Evolutionary conservation across 2,888 invertebrate genomes (phyloP).

Genomic region (Sphaerophoria taeniata): DNA sequence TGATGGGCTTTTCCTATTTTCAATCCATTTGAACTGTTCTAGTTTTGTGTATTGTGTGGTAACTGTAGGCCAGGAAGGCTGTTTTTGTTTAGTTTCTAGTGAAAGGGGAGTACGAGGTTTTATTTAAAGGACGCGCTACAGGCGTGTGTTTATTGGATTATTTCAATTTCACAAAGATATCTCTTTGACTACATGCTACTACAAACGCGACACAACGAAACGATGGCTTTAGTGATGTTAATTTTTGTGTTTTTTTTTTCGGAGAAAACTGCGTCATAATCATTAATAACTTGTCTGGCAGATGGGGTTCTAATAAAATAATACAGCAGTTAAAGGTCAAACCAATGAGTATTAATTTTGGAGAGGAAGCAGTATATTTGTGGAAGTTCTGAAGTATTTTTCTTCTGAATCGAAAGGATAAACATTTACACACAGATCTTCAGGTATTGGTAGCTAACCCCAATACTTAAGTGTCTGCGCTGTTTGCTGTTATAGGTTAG

Average conservation of each 20-base stretch:
- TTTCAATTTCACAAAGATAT: slow-evolving; percentile 3
- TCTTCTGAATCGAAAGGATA: slow-evolving; percentile 27
- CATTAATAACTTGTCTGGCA: slow-evolving; percentile 56
- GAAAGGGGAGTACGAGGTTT: too few relatives aligned
- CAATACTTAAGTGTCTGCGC: slow-evolving; percentile 16
- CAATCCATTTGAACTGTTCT: slow-evolving; percentile 16
- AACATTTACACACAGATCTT: slow-evolving; percentile 20
- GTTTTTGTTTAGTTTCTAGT: neutral
- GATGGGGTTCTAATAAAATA: slow-evolving; percentile 18
- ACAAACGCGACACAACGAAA: too few relatives aligned
- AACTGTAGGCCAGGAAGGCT: too few relatives aligned
- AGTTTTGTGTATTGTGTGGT: neutral
- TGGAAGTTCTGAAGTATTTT: slow-evolving; percentile 27
- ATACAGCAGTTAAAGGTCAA: slow-evolving; percentile 25
- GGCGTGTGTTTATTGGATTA: neutral
- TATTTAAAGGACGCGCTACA: neutral
- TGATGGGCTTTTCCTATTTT: slow-evolving; percentile 16
- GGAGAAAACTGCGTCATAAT: slow-evolving; percentile 16
- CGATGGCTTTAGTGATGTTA: too few relatives aligned
- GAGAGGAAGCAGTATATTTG: slow-evolving; percentile 17
- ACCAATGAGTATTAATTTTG: slow-evolving; percentile 39
- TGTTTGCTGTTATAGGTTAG: slow-evolving; percentile 3
- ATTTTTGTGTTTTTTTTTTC: too few relatives aligned
- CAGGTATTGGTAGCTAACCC: slow-evolving; percentile 1
- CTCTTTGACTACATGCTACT: slow-evolving; percentile 17